A percentile compares a stretch with the other conserved stretches of the same genome.
These are phyloP conservation scores for Drosophila paulistorum DNA, from an alignment of 1,140 invertebrate species.

Conservation along the genomic window DNA sequence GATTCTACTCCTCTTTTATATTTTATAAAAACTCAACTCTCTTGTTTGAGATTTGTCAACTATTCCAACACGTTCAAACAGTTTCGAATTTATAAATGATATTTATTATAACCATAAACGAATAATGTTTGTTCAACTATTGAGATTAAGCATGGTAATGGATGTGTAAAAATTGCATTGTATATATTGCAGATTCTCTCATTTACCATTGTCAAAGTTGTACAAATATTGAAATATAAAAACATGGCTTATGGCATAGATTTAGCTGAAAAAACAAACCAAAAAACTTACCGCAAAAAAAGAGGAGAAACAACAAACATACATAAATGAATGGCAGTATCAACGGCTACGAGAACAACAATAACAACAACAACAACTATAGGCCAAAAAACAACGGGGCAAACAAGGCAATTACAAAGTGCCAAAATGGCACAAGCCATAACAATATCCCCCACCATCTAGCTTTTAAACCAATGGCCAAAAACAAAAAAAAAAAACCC, in stretches of 20 bases:
- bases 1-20: no score
- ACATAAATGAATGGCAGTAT: conserved; percentile 65
- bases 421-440: conserved; percentile 78
- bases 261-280: conserved; percentile 52
- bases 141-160: conserved; percentile 2
- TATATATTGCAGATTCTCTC: conserved; percentile 24
- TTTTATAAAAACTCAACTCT: no score
- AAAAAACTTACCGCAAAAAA: conserved; percentile 47
- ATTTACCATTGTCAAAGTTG: conserved; percentile 37
- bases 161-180: not conserved
- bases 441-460: conserved; percentile 43
- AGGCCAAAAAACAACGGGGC: conserved; percentile 66
- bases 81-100: no score
- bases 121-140: conserved; percentile 6
- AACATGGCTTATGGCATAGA: conserved; percentile 68
- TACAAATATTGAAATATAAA: conserved; percentile 74
- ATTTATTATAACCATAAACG: not conserved
- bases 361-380: conserved; percentile 45
- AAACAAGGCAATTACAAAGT: conserved; percentile 80
- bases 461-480: conserved; percentile 11
- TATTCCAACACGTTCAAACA: no score
- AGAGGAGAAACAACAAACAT: conserved; percentile 45
- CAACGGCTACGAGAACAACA: conserved; percentile 34
- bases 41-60: no score
- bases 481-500: not conserved